Percentiles rank a stretch among this genome's conserved stretches.
These are phyloP conservation scores for Lochmaea capreae DNA, from an alignment of 2,888 invertebrate genomes.

Conservation along the genomic window DNA sequence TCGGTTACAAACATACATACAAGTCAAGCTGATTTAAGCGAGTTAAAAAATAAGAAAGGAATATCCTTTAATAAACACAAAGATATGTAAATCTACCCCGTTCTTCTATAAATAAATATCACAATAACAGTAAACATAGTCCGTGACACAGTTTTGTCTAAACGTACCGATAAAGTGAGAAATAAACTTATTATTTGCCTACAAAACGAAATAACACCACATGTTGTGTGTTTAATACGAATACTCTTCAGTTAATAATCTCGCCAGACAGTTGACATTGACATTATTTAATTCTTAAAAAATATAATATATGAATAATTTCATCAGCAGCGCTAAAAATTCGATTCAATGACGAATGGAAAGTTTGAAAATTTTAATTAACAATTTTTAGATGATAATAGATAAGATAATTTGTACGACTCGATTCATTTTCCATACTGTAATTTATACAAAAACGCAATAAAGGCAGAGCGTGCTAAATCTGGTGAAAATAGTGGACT, in stretches of 20 bases:
- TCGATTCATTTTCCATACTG: too few species aligned
- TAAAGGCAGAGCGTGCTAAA: not conserved
- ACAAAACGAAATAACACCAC: conserved; percentile 7
- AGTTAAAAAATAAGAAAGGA: too few species aligned
- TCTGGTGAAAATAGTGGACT: not conserved
- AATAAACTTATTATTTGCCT: conserved; percentile 1
- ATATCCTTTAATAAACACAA: too few species aligned
- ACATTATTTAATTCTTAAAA: not conserved
- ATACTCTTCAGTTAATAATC: not conserved
- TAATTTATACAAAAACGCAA: too few species aligned
- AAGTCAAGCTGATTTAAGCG: too few species aligned
- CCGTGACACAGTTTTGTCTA: conserved; percentile 15
- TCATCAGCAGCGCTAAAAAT: not conserved
- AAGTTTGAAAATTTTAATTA: not conserved
- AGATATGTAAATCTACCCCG: not conserved
- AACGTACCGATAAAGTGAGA: not conserved
- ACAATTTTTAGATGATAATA: not conserved
- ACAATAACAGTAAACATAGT: conserved; percentile 3
- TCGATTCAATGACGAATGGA: not conserved
- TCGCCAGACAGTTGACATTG: not conserved
- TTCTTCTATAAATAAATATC: not conserved
- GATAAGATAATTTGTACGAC: not conserved
- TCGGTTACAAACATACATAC: too few species aligned
- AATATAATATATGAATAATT: not conserved
- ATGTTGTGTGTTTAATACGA: not conserved